A percentile compares a stretch with the other conserved stretches of the same genome.
Conservation (phyloP, 1,140 invertebrate genomes). For the Melanaphis sacchari region DNA sequence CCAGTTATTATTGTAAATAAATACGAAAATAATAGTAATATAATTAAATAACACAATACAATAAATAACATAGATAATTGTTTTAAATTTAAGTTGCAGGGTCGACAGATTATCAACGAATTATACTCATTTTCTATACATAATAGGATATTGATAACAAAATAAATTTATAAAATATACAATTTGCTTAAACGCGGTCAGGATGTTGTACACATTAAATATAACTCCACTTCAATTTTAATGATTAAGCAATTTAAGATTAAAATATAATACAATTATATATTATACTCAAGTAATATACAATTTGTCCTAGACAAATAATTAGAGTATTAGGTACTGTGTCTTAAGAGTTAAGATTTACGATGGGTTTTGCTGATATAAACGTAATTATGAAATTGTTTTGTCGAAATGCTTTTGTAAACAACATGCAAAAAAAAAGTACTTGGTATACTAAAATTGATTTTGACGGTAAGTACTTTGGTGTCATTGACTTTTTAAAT, state of each 20-base stretch:
- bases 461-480: neutral
- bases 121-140: neutral
- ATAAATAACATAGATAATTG: neutral
- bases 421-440: slow-evolving; percentile 12
- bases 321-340: neutral
- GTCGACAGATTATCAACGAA: neutral
- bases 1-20: neutral
- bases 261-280: neutral
- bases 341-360: neutral
- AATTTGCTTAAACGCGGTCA: neutral
- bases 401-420: slow-evolving; percentile 9
- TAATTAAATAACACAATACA: neutral
- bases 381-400: neutral
- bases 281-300: neutral
- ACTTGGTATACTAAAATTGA: slow-evolving; percentile 20
- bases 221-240: neutral
- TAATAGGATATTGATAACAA: slow-evolving; percentile 16
- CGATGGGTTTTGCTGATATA: neutral
- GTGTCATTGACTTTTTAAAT: slow-evolving; percentile 38
- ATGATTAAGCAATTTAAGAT: neutral
- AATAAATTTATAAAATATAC: neutral
- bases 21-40: neutral
- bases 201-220: neutral
- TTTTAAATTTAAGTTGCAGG: neutral
- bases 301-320: neutral